Conservation (phyloP, 2,797 vertebrate species). For the Sebastiscus tertius region DNA sequence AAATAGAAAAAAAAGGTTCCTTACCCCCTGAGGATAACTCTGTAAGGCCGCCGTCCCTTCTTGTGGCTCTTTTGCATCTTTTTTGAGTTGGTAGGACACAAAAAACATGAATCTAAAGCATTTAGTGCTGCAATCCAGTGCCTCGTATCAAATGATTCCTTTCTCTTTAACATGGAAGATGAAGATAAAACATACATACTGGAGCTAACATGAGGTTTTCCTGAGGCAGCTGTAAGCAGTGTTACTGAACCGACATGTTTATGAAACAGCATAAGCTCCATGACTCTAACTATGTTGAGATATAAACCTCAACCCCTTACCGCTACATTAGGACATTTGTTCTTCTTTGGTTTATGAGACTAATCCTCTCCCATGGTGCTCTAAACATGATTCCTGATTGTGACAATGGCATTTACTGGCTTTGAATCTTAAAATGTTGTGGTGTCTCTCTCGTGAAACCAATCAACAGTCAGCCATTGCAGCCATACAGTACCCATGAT, state of each 20-base stretch:
- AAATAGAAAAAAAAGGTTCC: neutral
- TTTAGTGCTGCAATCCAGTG: neutral
- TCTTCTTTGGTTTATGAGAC: neutral
- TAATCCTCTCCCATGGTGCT: neutral
- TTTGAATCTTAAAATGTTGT: neutral
- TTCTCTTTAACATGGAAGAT: neutral
- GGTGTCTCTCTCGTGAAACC: neutral
- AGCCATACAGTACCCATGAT: neutral
- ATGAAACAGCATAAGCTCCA: conserved; percentile 38
- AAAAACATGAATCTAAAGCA: neutral
- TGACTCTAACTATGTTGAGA: conserved; percentile 1
- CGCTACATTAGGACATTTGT: neutral
- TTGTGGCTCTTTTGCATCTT: neutral
- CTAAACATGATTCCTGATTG: neutral
- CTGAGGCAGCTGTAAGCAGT: neutral
- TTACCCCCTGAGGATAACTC: neutral
- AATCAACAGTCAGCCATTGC: neutral
- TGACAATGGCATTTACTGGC: neutral
- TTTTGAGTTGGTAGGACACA: neutral
- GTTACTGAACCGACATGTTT: conserved; percentile 48
- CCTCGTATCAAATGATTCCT: neutral
- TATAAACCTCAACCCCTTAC: conserved; percentile 16
- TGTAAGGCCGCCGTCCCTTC: neutral
- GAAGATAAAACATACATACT: conserved; percentile 17
- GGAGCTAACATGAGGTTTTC: conserved; percentile 22